A percentile compares a stretch with the other conserved stretches of the same genome.
phyloP scores from a whole-genome alignment of 1,140 invertebrate genomes.

The Doryteuthis pealeii region DNA sequence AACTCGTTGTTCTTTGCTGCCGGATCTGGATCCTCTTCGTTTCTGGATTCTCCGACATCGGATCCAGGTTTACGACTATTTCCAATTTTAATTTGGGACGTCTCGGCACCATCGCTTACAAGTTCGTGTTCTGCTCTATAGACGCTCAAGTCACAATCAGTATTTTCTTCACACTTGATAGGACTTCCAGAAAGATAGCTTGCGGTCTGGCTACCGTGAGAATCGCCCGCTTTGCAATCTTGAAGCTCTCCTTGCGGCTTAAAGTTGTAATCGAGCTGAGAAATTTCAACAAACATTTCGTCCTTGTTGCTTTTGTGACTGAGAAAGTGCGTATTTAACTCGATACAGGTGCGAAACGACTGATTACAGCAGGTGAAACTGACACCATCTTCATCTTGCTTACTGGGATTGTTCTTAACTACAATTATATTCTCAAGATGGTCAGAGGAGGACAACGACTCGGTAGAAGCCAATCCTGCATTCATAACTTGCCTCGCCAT shows the following conservation, averaged over 20 bases:
- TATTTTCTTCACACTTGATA: too few species aligned
- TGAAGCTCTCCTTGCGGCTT: not conserved
- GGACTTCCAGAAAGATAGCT: too few species aligned
- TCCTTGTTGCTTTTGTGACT: not conserved
- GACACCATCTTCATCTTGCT: not conserved
- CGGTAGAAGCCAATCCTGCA: too few species aligned
- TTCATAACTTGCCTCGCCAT: too few species aligned
- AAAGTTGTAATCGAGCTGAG: not conserved
- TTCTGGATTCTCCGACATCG: not conserved
- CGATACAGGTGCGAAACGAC: not conserved
- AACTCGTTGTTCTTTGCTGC: not conserved
- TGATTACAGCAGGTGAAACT: not conserved
- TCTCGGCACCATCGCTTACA: not conserved
- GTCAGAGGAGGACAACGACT: too few species aligned
- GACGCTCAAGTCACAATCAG: not conserved
- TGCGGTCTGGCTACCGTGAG: not conserved
- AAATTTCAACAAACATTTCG: not conserved
- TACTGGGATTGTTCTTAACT: too few species aligned
- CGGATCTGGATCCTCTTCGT: not conserved
- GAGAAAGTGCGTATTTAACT: not conserved
- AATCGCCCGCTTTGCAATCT: not conserved
- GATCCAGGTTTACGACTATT: not conserved
- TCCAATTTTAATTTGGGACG: too few species aligned
- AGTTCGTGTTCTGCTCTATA: not conserved
- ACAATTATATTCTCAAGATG: too few species aligned